phyloP scores from a whole-genome alignment of 2,888 invertebrate genomes.

The Drosophila yooni region DNA sequence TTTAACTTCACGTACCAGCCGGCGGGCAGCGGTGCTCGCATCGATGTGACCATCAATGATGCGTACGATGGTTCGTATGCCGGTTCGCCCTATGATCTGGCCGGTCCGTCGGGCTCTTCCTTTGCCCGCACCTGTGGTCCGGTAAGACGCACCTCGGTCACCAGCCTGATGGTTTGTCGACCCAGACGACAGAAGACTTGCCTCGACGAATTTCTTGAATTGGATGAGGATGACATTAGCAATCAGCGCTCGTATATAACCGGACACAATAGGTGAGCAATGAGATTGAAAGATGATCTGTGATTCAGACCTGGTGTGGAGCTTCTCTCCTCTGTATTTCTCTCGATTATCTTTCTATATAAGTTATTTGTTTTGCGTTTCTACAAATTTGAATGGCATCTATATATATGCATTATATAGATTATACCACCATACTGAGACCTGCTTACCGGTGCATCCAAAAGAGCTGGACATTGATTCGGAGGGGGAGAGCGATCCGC shows the following conservation, averaged over 20 bases:
- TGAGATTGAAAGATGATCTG: neutral
- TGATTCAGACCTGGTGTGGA: neutral
- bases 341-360: neutral
- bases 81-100: slow-evolving; percentile 95
- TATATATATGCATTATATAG: slow-evolving; percentile 81
- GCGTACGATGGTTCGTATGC: slow-evolving; percentile 97
- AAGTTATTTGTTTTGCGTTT: neutral
- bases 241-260: slow-evolving; percentile 95
- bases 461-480: slow-evolving; percentile 97
- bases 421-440: slow-evolving; percentile 97
- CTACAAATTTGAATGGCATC: neutral
- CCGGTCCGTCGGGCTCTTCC: slow-evolving; percentile 90
- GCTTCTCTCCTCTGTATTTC: neutral
- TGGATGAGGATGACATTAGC: slow-evolving; percentile 93
- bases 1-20: slow-evolving; percentile 94
- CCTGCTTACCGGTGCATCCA: slow-evolving; percentile 96
- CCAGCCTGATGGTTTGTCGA: slow-evolving; percentile 88
- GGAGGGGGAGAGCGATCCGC: slow-evolving; percentile 96
- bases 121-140: slow-evolving; percentile 89
- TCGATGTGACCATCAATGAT: slow-evolving; percentile 98
- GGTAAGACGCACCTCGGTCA: slow-evolving; percentile 87
- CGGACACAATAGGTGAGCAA: slow-evolving; percentile 91
- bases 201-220: slow-evolving; percentile 94
- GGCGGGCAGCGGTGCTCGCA: slow-evolving; percentile 89
- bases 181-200: slow-evolving; percentile 87